Base-by-base conservation (phyloP, 2,113 vertebrate species). In the Meleagris gallopavo region DNA sequence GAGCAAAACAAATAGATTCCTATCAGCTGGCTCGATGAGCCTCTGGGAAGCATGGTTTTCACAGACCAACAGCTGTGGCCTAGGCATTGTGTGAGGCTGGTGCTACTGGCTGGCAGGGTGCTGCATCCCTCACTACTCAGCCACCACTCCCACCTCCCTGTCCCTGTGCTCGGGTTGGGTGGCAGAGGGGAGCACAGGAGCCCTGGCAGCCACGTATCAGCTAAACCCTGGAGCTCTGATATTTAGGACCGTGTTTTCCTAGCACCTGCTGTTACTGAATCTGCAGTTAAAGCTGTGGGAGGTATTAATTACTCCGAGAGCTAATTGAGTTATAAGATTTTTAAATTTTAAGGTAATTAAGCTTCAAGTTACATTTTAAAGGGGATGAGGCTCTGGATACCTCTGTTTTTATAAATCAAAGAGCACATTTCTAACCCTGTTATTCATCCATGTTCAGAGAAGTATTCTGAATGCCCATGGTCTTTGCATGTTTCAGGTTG, bases 71-170 rank as follows among this genome's bases (percentile, higher is more conserved):
- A 83, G 55, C n/a, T 84, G 55, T 84, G 41, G 41, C 65, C 20
- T 29, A 6, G 25, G 69, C 10, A 7, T 8, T 32, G 3, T 4
- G 6, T 16, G 19, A 27, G 12, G 9, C 4, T 61, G 40, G 14
- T 43, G 43, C 21, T 73, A 30, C 46, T 1, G 3, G 4, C 16
- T 86, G 86, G 73, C 24, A 81, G 65, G 41, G 34, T 88, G 24
- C 43, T 48, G 29, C 29, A 60, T 10, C 24, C 24, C 58, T 72
- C 1, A 0, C 0, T 0, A 16, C 13, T 54, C 64, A 40, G 14
- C 9, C 55, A 19, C 27, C 7, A 10, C 30, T 88, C 48, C 36
- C 21, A 22, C 34, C 66, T 30, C 41, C 8, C 7, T 55, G 64
- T 75, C 43, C 19, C 52, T 64, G 34, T 10, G 32, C 6, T 19